phyloP scores from a whole-genome alignment of 2,797 vertebrate genomes.

The Pantherophis vulpinus region DNA sequence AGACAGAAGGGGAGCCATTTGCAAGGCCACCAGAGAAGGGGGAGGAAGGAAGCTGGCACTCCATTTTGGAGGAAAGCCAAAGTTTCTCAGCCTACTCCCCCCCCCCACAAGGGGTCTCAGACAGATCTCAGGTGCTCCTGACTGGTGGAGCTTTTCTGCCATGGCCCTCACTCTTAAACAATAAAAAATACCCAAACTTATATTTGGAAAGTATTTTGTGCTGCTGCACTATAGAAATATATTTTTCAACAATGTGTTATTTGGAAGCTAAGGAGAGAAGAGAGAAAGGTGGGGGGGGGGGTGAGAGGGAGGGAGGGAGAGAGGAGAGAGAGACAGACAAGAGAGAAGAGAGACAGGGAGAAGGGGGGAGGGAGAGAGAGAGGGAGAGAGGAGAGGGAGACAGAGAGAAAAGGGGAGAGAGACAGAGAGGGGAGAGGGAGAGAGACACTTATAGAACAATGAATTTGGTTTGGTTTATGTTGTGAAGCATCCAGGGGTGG shows the following conservation, averaged over 20 bases:
- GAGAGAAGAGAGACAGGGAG: not conserved
- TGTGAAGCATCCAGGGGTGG: not conserved
- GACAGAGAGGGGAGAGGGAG: not conserved
- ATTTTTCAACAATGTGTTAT: not conserved
- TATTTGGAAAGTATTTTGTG: not conserved
- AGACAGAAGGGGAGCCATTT: not conserved
- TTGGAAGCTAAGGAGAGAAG: not conserved
- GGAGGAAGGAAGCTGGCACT: not conserved
- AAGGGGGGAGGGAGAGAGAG: not conserved
- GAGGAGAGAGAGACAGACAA: no score
- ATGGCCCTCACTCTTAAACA: not conserved
- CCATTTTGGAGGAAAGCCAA: not conserved
- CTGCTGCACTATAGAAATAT: not conserved
- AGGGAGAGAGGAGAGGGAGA: not conserved
- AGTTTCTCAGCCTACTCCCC: not conserved
- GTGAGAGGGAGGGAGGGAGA: no score
- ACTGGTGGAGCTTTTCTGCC: not conserved
- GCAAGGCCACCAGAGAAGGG: not conserved
- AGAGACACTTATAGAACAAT: not conserved
- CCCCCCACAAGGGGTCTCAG: rapidly evolving
- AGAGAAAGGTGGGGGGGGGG: not conserved
- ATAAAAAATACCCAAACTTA: not conserved
- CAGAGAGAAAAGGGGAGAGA: not conserved
- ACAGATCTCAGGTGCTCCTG: not conserved
- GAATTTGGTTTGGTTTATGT: not conserved